These are phyloP conservation scores for Psilopogon haemacephalus DNA, from an alignment of 2,113 vertebrate species.

Conservation along the genomic window DNA sequence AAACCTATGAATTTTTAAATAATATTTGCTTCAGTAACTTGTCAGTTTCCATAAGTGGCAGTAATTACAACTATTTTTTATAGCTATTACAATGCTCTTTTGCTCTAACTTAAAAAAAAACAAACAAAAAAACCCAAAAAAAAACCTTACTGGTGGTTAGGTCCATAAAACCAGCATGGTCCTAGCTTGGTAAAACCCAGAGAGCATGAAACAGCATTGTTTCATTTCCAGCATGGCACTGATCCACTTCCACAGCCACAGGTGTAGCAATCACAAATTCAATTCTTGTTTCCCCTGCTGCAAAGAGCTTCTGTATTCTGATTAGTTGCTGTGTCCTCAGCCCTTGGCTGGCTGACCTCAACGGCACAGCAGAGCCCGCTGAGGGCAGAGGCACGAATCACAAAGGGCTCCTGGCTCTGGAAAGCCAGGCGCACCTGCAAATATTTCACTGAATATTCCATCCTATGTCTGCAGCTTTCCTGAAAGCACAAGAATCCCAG, in stretches of 20 bases:
- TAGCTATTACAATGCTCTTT: neutral
- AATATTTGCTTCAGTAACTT: neutral
- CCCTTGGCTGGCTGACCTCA: neutral
- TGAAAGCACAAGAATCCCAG: neutral
- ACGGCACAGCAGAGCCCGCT: neutral
- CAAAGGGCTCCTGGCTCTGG: neutral
- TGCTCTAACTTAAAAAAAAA: neutral
- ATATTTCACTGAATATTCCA: conserved; percentile 10
- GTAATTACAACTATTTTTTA: neutral
- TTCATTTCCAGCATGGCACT: neutral
- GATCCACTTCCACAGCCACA: neutral
- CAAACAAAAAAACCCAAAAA: too few species aligned
- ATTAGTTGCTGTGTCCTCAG: neutral
- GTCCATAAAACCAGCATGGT: neutral
- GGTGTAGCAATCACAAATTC: neutral
- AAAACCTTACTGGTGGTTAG: neutral
- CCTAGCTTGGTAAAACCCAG: neutral
- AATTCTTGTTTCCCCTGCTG: neutral
- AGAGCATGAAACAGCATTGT: neutral
- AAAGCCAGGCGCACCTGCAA: neutral
- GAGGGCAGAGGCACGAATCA: neutral
- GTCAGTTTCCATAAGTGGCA: neutral
- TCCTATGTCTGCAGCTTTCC: neutral
- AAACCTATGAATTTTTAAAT: neutral
- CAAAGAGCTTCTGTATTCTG: neutral